Conservation (phyloP, 64 coral and sea anemone genomes). For the Orbicella faveolata region DNA sequence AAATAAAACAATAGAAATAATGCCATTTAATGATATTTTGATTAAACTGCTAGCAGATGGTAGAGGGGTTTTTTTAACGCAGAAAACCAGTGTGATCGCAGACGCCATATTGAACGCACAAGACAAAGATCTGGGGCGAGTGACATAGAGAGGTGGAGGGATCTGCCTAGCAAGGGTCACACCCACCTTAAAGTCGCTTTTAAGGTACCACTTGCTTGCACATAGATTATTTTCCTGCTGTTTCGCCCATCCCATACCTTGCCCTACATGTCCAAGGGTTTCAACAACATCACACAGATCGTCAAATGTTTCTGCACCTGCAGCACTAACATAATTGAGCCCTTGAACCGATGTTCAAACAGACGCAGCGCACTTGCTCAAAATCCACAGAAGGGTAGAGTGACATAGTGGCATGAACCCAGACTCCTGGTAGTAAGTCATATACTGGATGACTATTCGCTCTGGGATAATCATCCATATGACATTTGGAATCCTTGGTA, state of each 20-base stretch:
- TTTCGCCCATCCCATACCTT: conserved; percentile 47
- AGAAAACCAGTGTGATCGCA: no score
- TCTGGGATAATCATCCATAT: conserved; percentile 48
- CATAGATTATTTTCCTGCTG: conserved; percentile 23
- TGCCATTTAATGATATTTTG: no score
- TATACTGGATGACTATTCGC: conserved; percentile 22
- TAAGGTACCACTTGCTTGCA: conserved; percentile 50
- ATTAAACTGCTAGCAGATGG: no score
- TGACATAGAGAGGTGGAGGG: background rate
- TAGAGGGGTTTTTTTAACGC: no score
- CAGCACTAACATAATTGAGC: conserved; percentile 40
- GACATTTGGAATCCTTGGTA: conserved; percentile 53
- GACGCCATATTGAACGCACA: no score
- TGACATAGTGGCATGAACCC: conserved; percentile 3
- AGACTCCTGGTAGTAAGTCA: conserved; percentile 30
- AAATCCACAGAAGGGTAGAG: conserved; percentile 30
- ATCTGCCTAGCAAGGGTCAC: conserved; percentile 20
- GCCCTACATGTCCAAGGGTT: conserved; percentile 40
- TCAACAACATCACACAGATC: conserved; percentile 12
- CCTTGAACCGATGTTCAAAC: conserved; percentile 50
- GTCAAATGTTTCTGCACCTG: conserved; percentile 49
- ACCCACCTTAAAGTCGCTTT: conserved; percentile 57
- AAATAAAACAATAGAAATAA: no score
- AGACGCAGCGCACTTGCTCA: conserved; percentile 33
- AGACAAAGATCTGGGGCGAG: no score